Conservation (phyloP, 2,113 vertebrate genomes). For the Tetrao urogallus region DNA sequence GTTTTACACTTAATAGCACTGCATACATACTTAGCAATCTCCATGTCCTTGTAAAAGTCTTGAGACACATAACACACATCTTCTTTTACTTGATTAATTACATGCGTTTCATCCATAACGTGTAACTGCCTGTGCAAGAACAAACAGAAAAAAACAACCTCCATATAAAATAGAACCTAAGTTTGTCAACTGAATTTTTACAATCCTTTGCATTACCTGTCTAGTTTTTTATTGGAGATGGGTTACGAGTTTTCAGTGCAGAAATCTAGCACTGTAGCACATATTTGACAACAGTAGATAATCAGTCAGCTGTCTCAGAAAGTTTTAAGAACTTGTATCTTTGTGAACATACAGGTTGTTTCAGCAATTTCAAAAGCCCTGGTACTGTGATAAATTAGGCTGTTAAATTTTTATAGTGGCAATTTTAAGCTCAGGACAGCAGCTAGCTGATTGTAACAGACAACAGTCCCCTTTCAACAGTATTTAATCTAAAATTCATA, state of each 20-base stretch:
- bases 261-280: background rate
- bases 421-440: background rate
- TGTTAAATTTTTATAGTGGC: background rate
- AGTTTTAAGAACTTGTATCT: background rate
- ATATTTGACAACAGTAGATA: background rate
- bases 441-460: background rate
- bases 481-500: background rate
- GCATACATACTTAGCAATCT: slow-evolving; percentile 89
- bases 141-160: background rate
- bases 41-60: slow-evolving; percentile 96
- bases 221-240: background rate
- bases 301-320: background rate
- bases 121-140: slow-evolving; percentile 88
- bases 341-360: background rate
- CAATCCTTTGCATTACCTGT: background rate
- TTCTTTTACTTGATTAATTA: slow-evolving; percentile 99
- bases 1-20: background rate
- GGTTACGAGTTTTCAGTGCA: background rate
- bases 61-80: slow-evolving; percentile 98
- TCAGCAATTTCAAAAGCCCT: background rate
- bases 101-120: slow-evolving; percentile 98
- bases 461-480: background rate
- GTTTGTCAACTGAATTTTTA: background rate
- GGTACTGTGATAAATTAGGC: background rate
- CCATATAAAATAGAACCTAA: background rate